Base-by-base conservation (phyloP, 2,888 invertebrate species). In the Thyatira batis region DNA sequence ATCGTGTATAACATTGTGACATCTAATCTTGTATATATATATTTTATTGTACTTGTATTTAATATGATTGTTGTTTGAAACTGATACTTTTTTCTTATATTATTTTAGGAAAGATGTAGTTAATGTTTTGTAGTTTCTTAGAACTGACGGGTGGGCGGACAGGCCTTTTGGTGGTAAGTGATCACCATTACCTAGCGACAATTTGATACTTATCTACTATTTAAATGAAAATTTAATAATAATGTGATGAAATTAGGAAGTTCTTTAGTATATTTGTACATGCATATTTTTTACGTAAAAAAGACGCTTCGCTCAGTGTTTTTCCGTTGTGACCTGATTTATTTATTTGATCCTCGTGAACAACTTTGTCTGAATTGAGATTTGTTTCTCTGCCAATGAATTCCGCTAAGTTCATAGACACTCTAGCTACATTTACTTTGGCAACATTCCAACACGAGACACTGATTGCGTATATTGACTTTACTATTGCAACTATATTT, bases 391-490 rank as follows among this genome's bases (percentile, higher is more conserved):
- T 73, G 78, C 75, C 80, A 83, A 84, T 84, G 80, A 80, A 82
- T 82, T 77, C 20, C 76, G 65, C 76, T 69, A 73, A 80, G 75
- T 78, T 78, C 78, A 80, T 80, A 80, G 76, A 70, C 71, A 70
- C 63, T 64, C 57, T 48, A 52, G 46, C 28, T 60, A 67, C 69
- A 74, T 76, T 78, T 72, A 67, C 66, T 69, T 71, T 87, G 87
- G 87, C 81, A 50, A 27, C 23, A 49, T 50, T 80, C 87, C 87
- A 87, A 67, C 57, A 52, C 51, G 54, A 65, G 73, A 76, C 80
- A 71, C 78, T 85, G 85, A 85, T 85, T 86, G 76, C 80, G 65
- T 68, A 76, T 82, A 80, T 84, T 77, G 82, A 80, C 75, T 80
- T 73, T 71, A 76, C 75, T 82, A 82, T 76, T 77, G 79, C 75